Evolutionary conservation across 2,113 vertebrate genomes (phyloP).

Genomic region (Microcebus lehilahytsara): DNA sequence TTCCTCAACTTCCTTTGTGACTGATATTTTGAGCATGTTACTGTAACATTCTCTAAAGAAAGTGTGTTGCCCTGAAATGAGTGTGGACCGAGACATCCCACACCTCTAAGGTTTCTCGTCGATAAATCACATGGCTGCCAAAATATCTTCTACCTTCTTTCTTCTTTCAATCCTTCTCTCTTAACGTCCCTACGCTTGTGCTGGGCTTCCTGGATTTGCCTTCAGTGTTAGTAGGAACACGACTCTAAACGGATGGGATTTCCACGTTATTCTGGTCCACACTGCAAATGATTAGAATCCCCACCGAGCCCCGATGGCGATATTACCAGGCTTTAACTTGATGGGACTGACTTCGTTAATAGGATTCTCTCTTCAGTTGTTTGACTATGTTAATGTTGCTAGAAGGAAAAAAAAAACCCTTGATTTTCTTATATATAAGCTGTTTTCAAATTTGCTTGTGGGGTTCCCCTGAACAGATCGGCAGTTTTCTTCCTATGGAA

Average conservation of each 20-base stretch:
- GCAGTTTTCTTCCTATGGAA: conserved; percentile 7
- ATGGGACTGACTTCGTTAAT: conserved; percentile 67
- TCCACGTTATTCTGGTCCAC: conserved; percentile 70
- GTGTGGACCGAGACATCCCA: background rate
- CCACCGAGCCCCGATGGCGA: conserved; percentile 48
- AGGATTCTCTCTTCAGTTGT: conserved; percentile 74
- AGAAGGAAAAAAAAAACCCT: conserved; percentile 35
- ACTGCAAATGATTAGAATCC: conserved; percentile 60
- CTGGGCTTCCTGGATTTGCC: conserved; percentile 37
- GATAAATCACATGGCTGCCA: background rate
- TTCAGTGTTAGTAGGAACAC: conserved; percentile 45
- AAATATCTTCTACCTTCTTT: background rate
- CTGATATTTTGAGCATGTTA: conserved; percentile 58
- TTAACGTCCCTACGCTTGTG: background rate
- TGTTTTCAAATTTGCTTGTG: background rate
- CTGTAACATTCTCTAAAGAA: conserved; percentile 52
- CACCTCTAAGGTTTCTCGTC: background rate
- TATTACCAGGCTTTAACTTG: conserved; percentile 55
- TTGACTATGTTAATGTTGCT: conserved; percentile 69
- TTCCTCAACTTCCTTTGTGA: conserved; percentile 70
- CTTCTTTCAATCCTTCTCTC: background rate
- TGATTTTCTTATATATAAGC: conserved; percentile 64
- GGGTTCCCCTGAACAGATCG: background rate
- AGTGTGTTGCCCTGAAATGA: conserved; percentile 26
- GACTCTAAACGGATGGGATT: conserved; percentile 51